These are phyloP conservation scores for Ecliptopera silaceata DNA, from an alignment of 2,888 invertebrate genomes.

Conservation along the genomic window DNA sequence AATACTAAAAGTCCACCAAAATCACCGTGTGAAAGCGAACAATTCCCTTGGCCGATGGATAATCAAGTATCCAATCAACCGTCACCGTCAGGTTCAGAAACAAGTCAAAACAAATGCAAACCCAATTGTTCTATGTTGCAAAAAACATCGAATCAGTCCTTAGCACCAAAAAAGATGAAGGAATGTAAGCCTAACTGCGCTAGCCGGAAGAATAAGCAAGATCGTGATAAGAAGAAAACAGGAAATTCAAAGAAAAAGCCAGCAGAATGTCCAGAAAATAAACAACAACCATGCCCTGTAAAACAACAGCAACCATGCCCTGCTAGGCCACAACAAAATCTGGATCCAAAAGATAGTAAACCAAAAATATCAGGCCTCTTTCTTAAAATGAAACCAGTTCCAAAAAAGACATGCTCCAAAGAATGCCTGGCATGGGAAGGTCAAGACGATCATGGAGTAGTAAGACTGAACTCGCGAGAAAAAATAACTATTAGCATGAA, in stretches of 20 bases:
- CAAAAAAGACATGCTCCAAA: slow-evolving; percentile 36
- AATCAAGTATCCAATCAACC: slow-evolving; percentile 10
- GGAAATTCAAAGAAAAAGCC: neutral
- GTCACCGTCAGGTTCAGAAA: slow-evolving; percentile 9
- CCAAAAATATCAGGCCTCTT: slow-evolving; percentile 45
- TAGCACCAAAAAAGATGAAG: slow-evolving; percentile 1
- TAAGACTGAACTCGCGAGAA: slow-evolving; percentile 49
- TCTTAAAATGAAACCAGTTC: slow-evolving; percentile 49
- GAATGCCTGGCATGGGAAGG: slow-evolving; percentile 37
- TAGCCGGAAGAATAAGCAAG: neutral
- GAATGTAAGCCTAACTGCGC: slow-evolving; percentile 6
- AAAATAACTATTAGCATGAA: slow-evolving; percentile 52
- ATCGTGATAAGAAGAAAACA: neutral
- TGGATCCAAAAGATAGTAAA: slow-evolving; percentile 2
- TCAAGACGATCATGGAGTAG: slow-evolving; percentile 22
- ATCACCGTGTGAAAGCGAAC: slow-evolving; percentile 2
- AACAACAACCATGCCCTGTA: slow-evolving; percentile 3
- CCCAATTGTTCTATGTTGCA: slow-evolving; percentile 7
- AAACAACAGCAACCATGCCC: slow-evolving; percentile 1
- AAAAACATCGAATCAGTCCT: slow-evolving; percentile 5
- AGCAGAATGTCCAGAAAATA: neutral
- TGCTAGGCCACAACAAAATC: neutral
- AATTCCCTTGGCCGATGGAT: slow-evolving; percentile 17
- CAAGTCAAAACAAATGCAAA: slow-evolving; percentile 4
- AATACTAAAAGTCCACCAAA: slow-evolving; percentile 7